phyloP scores from a whole-genome alignment of 2,888 invertebrate species.

The Pseudococcus longispinus region DNA sequence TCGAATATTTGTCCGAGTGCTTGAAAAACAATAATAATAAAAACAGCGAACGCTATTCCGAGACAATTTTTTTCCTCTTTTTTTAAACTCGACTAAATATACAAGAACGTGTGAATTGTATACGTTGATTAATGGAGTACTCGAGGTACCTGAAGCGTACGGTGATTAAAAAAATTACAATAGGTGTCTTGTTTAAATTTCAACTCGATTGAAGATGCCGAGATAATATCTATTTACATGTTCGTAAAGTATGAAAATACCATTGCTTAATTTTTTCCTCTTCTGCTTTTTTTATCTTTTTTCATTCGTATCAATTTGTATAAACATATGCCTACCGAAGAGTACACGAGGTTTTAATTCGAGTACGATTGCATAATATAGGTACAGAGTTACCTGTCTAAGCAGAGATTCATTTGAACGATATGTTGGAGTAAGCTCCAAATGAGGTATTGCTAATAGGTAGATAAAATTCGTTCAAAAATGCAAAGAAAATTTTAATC shows the following conservation, averaged over 20 bases:
- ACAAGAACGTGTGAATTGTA: constrained; percentile 15
- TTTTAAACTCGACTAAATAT: neutral
- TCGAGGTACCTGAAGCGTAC: neutral
- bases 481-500: neutral
- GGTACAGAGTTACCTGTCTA: neutral
- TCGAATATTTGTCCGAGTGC: constrained; percentile 17
- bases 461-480: neutral
- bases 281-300: too few species aligned
- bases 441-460: neutral
- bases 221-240: constrained; percentile 16
- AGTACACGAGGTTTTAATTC: neutral
- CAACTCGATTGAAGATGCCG: constrained; percentile 1
- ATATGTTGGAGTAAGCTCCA: neutral
- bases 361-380: neutral
- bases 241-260: constrained; percentile 17
- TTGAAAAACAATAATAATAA: constrained; percentile 6
- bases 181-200: neutral
- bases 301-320: neutral
- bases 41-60: neutral
- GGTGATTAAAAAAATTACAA: constrained; percentile 32
- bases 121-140: neutral
- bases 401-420: neutral
- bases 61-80: neutral
- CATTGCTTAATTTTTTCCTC: neutral
- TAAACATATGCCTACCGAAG: neutral